phyloP scores from a whole-genome alignment of 2,888 invertebrate genomes.

The Torymus tubicola region DNA sequence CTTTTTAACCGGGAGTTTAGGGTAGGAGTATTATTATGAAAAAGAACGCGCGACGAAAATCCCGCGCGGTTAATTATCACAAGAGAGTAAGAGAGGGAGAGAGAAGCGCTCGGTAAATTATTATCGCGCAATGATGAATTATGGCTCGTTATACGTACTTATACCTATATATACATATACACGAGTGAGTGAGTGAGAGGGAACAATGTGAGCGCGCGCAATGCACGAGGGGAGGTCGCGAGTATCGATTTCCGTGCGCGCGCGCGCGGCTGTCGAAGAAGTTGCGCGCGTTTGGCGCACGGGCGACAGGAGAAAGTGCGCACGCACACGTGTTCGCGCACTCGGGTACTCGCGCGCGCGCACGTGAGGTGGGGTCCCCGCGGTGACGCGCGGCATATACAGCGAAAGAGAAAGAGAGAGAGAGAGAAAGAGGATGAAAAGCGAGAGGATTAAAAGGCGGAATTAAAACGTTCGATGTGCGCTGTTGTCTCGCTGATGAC shows the following conservation, averaged over 20 bases:
- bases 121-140: constrained; percentile 27
- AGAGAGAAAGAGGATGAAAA: constrained; percentile 25
- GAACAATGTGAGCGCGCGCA: no score
- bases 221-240: no score
- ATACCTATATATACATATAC: no score
- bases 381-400: neutral
- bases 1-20: neutral
- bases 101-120: constrained; percentile 13
- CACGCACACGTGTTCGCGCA: neutral
- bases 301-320: constrained; percentile 21
- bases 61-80: no score
- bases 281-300: neutral
- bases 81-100: no score
- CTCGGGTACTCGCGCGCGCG: no score
- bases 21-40: no score
- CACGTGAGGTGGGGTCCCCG: neutral
- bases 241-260: no score
- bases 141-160: constrained; percentile 10
- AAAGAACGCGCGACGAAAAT: no score
- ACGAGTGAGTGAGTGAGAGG: no score
- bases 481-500: neutral
- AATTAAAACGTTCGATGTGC: constrained; percentile 8
- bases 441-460: constrained; percentile 25
- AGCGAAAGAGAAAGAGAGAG: no score
- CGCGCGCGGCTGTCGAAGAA: neutral